phyloP scores from a whole-genome alignment of 2,113 vertebrate genomes.

The Barnardius zonarius region DNA sequence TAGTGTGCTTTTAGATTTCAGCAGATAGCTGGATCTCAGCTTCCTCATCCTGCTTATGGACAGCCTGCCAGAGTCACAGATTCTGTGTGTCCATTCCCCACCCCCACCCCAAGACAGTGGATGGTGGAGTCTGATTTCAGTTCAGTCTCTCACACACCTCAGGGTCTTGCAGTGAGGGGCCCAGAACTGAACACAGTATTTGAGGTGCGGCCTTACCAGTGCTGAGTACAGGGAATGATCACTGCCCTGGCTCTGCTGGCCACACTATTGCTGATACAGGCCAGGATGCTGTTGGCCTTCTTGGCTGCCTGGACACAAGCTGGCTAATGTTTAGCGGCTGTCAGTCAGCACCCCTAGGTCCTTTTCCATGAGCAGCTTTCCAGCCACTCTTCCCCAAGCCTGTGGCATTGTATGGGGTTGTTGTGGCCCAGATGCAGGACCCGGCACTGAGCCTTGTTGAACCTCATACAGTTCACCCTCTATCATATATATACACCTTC shows the following conservation, averaged over 20 bases:
- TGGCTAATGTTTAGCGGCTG: neutral
- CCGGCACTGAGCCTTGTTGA: accelerated
- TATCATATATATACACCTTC: neutral
- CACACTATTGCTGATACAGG: neutral
- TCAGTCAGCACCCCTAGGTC: neutral
- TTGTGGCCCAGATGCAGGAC: neutral
- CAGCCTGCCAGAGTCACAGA: neutral
- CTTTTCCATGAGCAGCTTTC: neutral
- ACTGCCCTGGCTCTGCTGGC: neutral
- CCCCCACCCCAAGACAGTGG: neutral
- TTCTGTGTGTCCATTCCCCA: neutral
- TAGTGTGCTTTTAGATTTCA: neutral
- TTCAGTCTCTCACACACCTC: neutral
- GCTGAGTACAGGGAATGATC: neutral
- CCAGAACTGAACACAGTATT: neutral
- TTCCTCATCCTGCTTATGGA: neutral
- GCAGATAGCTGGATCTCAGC: neutral
- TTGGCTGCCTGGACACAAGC: neutral
- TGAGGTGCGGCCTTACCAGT: neutral
- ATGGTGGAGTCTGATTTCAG: neutral
- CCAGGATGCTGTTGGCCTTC: neutral
- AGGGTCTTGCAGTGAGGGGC: accelerated
- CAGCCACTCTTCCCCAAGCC: neutral
- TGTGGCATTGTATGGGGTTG: neutral
- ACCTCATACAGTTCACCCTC: neutral